These are phyloP conservation scores for Trisateles emortualis DNA, from an alignment of 2,888 invertebrate genomes.

Conservation along the genomic window DNA sequence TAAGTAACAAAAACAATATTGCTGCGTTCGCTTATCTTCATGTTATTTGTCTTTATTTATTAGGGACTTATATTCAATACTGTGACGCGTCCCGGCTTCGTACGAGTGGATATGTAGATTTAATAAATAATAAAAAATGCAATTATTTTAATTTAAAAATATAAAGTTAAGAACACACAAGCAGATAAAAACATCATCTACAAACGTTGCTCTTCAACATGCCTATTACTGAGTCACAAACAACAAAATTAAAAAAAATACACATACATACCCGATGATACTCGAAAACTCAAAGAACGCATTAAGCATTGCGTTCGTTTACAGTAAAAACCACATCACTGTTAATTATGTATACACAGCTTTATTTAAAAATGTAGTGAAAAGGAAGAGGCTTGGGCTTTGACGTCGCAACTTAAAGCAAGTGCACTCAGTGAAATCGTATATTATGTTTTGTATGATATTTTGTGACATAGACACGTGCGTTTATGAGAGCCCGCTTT, in stretches of 20 bases:
- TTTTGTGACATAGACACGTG: conserved; percentile 57
- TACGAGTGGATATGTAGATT: no score
- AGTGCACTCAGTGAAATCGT: conserved; percentile 66
- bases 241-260: conserved; percentile 47
- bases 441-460: conserved; percentile 65
- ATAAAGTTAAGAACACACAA: not conserved
- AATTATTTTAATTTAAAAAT: no score
- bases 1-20: no score
- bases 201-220: not conserved
- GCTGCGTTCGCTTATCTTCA: no score
- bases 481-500: conserved; percentile 53
- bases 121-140: no score
- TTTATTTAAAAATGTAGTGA: conserved; percentile 74
- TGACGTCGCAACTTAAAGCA: conserved; percentile 73
- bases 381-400: conserved; percentile 81
- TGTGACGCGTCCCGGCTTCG: no score
- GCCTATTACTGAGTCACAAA: not conserved
- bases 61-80: no score
- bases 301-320: conserved; percentile 64
- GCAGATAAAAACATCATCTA: not conserved
- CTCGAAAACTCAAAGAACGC: conserved; percentile 74
- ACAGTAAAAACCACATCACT: conserved; percentile 69
- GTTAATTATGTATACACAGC: conserved; percentile 76
- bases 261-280: conserved; percentile 55
- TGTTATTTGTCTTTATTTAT: no score